A percentile compares a stretch with the other conserved stretches of the same genome.
Conservation (phyloP, 2,113 vertebrate genomes). For the Coryphaenoides rupestris region DNA sequence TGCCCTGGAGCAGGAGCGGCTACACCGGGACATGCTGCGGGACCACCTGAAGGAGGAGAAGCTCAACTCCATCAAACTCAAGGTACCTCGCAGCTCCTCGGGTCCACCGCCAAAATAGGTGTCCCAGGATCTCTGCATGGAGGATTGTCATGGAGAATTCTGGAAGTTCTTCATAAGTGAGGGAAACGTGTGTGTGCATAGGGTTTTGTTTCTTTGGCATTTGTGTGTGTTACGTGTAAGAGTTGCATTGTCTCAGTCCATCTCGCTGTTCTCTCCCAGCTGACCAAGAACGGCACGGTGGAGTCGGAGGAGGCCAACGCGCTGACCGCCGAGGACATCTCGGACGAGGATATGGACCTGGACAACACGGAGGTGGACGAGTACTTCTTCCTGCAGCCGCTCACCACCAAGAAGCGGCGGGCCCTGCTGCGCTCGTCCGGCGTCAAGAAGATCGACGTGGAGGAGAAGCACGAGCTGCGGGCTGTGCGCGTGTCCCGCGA, state of each 20-base stretch:
- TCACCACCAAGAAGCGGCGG: slow-evolving; percentile 93
- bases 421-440: slow-evolving; percentile 89
- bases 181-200: too few species aligned
- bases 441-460: slow-evolving; percentile 96
- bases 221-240: too few species aligned
- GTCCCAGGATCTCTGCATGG: too few species aligned
- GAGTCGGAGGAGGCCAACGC: slow-evolving; percentile 93
- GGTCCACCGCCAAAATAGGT: too few species aligned
- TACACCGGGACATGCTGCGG: slow-evolving; percentile 92
- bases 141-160: too few species aligned
- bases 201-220: too few species aligned
- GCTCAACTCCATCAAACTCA: slow-evolving; percentile 90
- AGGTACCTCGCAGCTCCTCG: slow-evolving; percentile 42
- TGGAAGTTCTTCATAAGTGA: too few species aligned
- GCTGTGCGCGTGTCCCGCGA: slow-evolving; percentile 93
- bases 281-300: slow-evolving; percentile 94
- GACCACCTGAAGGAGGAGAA: slow-evolving; percentile 96
- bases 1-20: slow-evolving; percentile 89
- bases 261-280: slow-evolving; percentile 67
- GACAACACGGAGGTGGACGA: slow-evolving; percentile 98
- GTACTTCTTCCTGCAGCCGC: slow-evolving; percentile 96
- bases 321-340: slow-evolving; percentile 94
- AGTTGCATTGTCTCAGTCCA: too few species aligned
- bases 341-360: slow-evolving; percentile 94
- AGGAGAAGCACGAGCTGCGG: slow-evolving; percentile 94